Base-by-base conservation (phyloP, 2,797 vertebrate species). In the Eidolon dupreanum region DNA sequence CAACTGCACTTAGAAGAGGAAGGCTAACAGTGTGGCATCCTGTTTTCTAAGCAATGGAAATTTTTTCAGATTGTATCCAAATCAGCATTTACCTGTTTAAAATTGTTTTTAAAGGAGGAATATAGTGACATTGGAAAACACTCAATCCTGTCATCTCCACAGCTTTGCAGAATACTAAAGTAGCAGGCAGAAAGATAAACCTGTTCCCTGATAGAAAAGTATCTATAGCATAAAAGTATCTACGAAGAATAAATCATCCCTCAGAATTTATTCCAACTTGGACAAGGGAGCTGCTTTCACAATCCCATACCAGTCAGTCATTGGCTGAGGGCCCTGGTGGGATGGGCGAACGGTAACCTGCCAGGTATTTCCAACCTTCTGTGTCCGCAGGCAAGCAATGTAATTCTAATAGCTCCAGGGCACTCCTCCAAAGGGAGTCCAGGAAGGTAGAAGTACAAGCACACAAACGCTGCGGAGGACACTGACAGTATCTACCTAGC, bases 81-180 rank as follows among this genome's bases (percentile, higher is more conserved):
- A 75, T 81, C 28, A 78, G 36, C 15, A 43, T 38, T 84, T 68
- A 28, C 22, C 28, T 43, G 51, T 24, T 88, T 28, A 61, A 6
- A 65, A n/a, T 10, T 38, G 33, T 36, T 73, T 75, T 28, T 70
- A 49, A 89, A 73, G 68, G 17, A 84, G 49, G 59, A 86, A 84
- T 15, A 41, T 7, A 17, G 15, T 36, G 24, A 2, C 2, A 12
- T 55, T 8, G 0, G 36, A 17, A 57, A 83, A 59, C 57, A 51
- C 15, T 31, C 43, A 63, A 9, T 8, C 24, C 86, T 49, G 41
- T 2, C 13, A 5, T 79, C 4, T n/a, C 15, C 0, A 20, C 2
- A 26, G 36, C 31, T 41, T 17, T 36, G 19, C 6, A 22, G 31
- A 79, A 88, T 73, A 28, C 4, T 33, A 31, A n/a, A 77, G 17